These are phyloP conservation scores for Toxotes jaculatrix DNA, from an alignment of 2,113 vertebrate genomes.

Conservation along the genomic window DNA sequence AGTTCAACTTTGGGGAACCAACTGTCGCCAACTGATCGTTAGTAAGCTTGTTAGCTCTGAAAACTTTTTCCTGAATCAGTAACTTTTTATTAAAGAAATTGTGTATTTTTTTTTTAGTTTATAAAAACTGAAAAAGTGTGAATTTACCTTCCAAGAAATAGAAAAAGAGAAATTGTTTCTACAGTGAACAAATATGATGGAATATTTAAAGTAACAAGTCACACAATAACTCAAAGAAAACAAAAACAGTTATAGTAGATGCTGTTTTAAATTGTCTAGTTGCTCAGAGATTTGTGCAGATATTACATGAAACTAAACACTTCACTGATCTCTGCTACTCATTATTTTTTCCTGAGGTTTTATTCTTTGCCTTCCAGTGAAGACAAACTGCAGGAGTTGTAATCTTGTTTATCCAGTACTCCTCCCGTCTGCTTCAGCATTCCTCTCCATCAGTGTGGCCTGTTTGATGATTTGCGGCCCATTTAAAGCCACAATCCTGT, in stretches of 20 bases:
- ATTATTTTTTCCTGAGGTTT: slow-evolving; percentile 11
- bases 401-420: slow-evolving; percentile 63
- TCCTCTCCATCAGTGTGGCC: slow-evolving; percentile 66
- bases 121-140: too few species aligned
- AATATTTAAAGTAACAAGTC: too few species aligned
- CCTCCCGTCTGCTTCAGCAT: slow-evolving; percentile 58
- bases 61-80: too few species aligned
- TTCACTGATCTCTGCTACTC: neutral
- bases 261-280: neutral
- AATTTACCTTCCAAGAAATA: too few species aligned
- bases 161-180: too few species aligned
- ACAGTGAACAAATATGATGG: too few species aligned
- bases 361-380: slow-evolving; percentile 37
- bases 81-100: too few species aligned
- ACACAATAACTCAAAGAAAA: neutral
- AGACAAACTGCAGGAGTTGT: slow-evolving; percentile 55
- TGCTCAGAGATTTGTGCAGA: neutral
- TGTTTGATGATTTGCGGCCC: slow-evolving; percentile 74
- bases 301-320: neutral
- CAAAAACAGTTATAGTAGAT: neutral
- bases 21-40: too few species aligned
- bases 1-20: too few species aligned
- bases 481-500: slow-evolving; percentile 74
- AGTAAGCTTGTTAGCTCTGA: too few species aligned
- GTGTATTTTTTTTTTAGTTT: too few species aligned